A percentile compares a stretch with the other conserved stretches of the same genome.
Conservation (phyloP, 2,113 vertebrate species). For the Ophthalmolycus amberensis region DNA sequence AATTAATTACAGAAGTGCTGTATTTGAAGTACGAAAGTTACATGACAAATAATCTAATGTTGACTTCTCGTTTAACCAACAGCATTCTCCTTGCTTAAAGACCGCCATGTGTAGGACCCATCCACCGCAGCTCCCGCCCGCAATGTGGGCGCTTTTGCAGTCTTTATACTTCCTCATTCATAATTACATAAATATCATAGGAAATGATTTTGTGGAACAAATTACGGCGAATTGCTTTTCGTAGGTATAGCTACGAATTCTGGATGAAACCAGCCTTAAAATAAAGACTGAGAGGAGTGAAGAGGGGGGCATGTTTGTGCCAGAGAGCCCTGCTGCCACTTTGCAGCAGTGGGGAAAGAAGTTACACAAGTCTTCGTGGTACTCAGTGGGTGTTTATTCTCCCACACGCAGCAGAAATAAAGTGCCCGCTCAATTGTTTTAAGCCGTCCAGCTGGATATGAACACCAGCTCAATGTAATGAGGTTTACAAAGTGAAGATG, state of each 20-base stretch:
- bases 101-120: background rate
- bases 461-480: conserved; percentile 26
- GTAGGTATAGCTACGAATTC: too few species aligned
- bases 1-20: too few species aligned
- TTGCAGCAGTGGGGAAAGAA: background rate
- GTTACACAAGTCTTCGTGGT: background rate
- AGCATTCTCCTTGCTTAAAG: background rate
- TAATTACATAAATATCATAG: background rate
- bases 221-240: too few species aligned
- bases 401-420: conserved; percentile 12
- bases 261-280: background rate
- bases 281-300: background rate
- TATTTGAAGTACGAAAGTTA: too few species aligned
- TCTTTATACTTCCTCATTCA: background rate
- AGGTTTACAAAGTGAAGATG: conserved; percentile 37
- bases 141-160: background rate
- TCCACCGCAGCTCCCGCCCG: too few species aligned
- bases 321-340: background rate
- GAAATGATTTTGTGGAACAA: background rate
- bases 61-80: too few species aligned
- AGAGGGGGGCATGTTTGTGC: background rate
- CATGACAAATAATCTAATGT: too few species aligned
- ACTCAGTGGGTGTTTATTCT: conserved; percentile 3
- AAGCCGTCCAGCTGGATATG: conserved; percentile 29
- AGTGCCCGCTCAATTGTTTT: conserved; percentile 14